Percentiles rank a stretch among this genome's conserved stretches.
Conservation (phyloP, 2,888 invertebrate genomes). For the Ellobium chinense region DNA sequence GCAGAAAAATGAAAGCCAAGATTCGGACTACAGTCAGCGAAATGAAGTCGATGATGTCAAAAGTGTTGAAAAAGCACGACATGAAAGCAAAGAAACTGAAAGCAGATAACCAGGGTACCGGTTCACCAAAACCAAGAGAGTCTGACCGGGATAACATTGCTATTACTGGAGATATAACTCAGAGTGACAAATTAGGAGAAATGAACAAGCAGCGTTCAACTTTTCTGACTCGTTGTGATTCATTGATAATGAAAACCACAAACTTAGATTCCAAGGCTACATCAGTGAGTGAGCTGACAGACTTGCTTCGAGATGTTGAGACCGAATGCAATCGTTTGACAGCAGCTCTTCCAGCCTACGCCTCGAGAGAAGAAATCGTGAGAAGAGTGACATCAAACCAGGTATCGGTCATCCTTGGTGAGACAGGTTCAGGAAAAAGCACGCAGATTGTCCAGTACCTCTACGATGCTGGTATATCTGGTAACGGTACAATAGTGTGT, state of each 20-base stretch:
- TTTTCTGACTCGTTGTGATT: constrained; percentile 52
- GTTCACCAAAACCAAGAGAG: too few relatives aligned
- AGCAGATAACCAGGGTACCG: too few relatives aligned
- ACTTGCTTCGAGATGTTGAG: constrained; percentile 56
- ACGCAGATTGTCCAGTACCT: constrained; percentile 78
- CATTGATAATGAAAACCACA: constrained; percentile 47
- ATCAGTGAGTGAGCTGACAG: constrained; percentile 30
- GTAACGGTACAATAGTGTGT: constrained; percentile 70
- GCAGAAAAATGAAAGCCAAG: too few relatives aligned
- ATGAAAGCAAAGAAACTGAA: too few relatives aligned
- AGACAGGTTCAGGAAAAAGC: constrained; percentile 79
- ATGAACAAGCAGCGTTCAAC: constrained; percentile 56
- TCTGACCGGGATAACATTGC: constrained; percentile 18
- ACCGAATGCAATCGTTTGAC: constrained; percentile 62
- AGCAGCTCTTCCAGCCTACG: constrained; percentile 72
- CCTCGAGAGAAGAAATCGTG: constrained; percentile 63
- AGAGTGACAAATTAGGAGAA: constrained; percentile 59
- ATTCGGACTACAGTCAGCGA: too few relatives aligned
- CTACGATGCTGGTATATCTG: constrained; percentile 63
- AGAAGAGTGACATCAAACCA: constrained; percentile 61
- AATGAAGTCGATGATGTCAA: too few relatives aligned
- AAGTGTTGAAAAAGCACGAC: too few relatives aligned
- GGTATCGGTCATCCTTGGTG: constrained; percentile 75
- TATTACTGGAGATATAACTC: constrained; percentile 46
- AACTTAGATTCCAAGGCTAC: background rate